Percentiles rank a stretch among this genome's conserved stretches.
Evolutionary conservation across 2,888 invertebrate species (phyloP).

Genomic region (Apamea epomidion): DNA sequence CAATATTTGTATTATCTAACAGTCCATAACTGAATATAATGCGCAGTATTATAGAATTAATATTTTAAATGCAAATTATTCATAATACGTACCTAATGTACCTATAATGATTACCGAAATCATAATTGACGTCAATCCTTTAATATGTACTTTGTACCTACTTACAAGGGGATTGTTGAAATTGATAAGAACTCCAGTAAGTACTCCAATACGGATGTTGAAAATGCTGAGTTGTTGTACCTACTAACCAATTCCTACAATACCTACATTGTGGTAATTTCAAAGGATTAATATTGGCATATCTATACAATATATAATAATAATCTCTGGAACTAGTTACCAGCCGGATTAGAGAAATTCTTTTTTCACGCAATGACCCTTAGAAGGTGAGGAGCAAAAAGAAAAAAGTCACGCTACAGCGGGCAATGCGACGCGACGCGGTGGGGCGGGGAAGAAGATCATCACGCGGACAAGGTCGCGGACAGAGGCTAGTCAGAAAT

Average conservation of each 20-base stretch:
- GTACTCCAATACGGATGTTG: not conserved
- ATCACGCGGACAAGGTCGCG: not conserved
- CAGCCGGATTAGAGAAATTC: not conserved
- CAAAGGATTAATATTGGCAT: not conserved
- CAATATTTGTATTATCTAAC: constrained; percentile 33
- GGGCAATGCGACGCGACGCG: not conserved
- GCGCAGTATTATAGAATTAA: constrained; percentile 16
- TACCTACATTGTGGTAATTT: not conserved
- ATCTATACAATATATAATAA: not conserved
- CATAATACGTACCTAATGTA: not conserved
- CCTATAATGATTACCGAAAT: constrained; percentile 35
- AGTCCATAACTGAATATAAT: constrained; percentile 14
- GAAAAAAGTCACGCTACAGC: not conserved
- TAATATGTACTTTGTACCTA: not conserved
- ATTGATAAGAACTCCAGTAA: constrained; percentile 24
- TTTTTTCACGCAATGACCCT: not conserved
- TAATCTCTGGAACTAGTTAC: not conserved
- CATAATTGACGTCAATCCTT: constrained; percentile 34
- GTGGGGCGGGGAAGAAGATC: not conserved
- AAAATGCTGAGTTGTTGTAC: not conserved
- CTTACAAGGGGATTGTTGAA: constrained; percentile 8
- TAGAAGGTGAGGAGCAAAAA: not conserved
- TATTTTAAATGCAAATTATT: constrained; percentile 27
- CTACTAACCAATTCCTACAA: not conserved
- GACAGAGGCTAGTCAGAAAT: not conserved